Base-by-base conservation (phyloP, 2,888 invertebrate genomes). In the Aethes cnicana region DNA sequence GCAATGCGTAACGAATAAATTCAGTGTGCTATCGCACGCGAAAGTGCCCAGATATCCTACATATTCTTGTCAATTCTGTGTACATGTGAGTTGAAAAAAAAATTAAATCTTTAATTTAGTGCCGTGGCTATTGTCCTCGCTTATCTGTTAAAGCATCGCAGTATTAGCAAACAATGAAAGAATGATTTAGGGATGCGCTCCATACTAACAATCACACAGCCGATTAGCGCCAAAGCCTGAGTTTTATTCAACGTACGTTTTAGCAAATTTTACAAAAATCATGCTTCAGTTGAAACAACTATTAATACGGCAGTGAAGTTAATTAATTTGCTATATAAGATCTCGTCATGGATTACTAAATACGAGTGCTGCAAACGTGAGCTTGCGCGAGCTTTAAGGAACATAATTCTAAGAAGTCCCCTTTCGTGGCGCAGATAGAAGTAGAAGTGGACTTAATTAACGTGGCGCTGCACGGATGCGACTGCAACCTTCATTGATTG, bases 401-500 rank as follows among this genome's bases (percentile, higher is more conserved):
- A n/a, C 18, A 32, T 32, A n/a, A 16, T 39, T 52, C 52, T 18
- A 14, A 28, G 32, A 52, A 52, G 25, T 39, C 20, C 25, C 25
- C 17, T 39, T 46, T 54, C 44, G 42, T 44, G 44, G 33, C 9
- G 35, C 28, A 21, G 41, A 46, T 41, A 16, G 44, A 46, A 46
- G 25, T 46, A 52, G 44, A 39, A 46, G 44, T 67, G 58, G 65
- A 65, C 62, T 69, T 76, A 77, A 78, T 81, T 80, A 74, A 71
- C 68, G 68, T 67, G 63, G 64, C 66, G 68, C 68, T 62, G 64
- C 63, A 66, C 61, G 65, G 67, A 60, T 61, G 56, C 58, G 52
- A 63, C 53, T 58, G 64, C 59, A 54, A 68, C 65, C 72, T 69
- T 76, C 74, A 77, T 76, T 72, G 63, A 62, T 62, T 71, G 72